Evolutionary conservation across 2,113 vertebrate species (phyloP), one percentile per base, ranked within the genome.

Genomic region (Brachyhypopomus occidentalis): DNA sequence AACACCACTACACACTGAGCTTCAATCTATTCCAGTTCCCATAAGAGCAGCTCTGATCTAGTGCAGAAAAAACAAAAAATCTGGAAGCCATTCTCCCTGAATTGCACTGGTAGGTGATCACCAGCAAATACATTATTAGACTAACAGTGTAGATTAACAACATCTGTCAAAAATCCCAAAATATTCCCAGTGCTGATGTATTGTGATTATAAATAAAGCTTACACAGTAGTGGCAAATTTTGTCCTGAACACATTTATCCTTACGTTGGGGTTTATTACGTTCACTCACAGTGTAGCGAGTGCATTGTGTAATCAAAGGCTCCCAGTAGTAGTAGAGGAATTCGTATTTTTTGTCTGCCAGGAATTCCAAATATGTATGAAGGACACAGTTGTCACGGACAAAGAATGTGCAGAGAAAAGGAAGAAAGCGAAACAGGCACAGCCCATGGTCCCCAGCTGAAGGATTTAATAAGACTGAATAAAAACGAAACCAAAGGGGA

Each of bases 11-110:
- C 59, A 30, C 38, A 70, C 77, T 55, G 67, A 70, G 70, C 74
- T 56, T 71, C 27, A 62, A 71, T 63, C 64, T 48, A 38, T 76
- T 71, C 23, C 48, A 56, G n/a, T 58, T n/a, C 62, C 79, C 79
- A 66, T 25, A 80, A 72, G 60, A 66, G 45, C 20, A 34, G 2
- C 45, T 74, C 48, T 45, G 59, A 38, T 81, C 52, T 81, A 48
- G 14, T 75, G 63, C 55, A 60, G 73, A 36, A 70, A 34, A 36
- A 81, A 81, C n/a, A 30, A 23, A 12, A 22, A 63, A 56, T 56
- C 72, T 79, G 67, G 55, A 72, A 36, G 48, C 34, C 34, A 59
- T 52, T 45, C 20, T 62, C 25, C 16, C 22, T 20, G 25, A 64
- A 73, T 58, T 74, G 56, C 41, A 38, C 8, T 27, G 20, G 38